These are phyloP conservation scores for Solenopsis fugax DNA, from an alignment of 1,140 invertebrate species.

Conservation along the genomic window DNA sequence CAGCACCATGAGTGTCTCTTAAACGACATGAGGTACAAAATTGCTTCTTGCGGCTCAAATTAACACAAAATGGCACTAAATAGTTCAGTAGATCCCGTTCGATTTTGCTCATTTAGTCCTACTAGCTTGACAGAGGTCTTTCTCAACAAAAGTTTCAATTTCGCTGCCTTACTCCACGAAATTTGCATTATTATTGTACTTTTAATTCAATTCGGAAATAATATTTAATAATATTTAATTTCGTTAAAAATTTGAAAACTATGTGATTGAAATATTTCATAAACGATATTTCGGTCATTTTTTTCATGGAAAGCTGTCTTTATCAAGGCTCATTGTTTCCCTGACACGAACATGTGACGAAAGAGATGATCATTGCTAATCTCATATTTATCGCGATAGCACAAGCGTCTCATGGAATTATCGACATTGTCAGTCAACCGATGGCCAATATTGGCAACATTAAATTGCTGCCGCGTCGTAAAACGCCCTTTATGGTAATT, in stretches of 20 bases:
- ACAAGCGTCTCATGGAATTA: not conserved
- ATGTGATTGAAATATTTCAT: not conserved
- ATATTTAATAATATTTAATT: not conserved
- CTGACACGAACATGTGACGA: too few species aligned
- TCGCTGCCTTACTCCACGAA: not conserved
- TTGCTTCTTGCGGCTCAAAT: too few species aligned
- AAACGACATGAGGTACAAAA: too few species aligned
- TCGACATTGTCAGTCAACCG: not conserved
- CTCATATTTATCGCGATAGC: constrained; percentile 38
- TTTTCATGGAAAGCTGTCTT: too few species aligned
- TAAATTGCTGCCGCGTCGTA: not conserved
- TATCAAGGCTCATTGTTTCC: too few species aligned
- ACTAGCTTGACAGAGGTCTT: too few species aligned
- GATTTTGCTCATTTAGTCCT: too few species aligned
- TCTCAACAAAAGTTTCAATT: not conserved
- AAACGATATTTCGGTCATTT: too few species aligned
- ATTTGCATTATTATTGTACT: not conserved
- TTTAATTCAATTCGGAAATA: not conserved
- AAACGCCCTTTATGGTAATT: constrained; percentile 26
- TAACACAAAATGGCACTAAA: too few species aligned
- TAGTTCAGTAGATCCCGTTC: too few species aligned
- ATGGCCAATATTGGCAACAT: not conserved
- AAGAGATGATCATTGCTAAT: constrained; percentile 35
- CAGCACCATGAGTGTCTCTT: too few species aligned
- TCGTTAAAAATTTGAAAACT: not conserved